phyloP scores from a whole-genome alignment of 2,888 invertebrate species.

The Sialis lutaria region DNA sequence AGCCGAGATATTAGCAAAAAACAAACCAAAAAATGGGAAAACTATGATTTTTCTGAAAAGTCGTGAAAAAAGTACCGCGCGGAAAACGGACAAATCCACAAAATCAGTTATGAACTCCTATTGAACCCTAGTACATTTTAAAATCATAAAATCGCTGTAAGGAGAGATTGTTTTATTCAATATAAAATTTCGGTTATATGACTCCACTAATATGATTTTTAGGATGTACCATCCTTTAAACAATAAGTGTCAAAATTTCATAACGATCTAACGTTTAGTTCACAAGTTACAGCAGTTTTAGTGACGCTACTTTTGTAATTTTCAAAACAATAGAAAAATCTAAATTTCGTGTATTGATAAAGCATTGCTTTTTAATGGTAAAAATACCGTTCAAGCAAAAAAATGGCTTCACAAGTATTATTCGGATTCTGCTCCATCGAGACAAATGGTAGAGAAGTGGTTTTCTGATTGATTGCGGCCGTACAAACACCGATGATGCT shows the following conservation, averaged over 20 bases:
- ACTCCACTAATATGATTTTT: not conserved
- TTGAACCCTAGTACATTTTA: too few relatives aligned
- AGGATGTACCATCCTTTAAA: not conserved
- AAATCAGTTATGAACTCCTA: too few relatives aligned
- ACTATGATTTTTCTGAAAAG: too few relatives aligned
- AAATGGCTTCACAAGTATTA: constrained; percentile 10
- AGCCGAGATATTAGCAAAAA: too few relatives aligned
- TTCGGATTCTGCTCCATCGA: constrained; percentile 10
- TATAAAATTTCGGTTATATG: too few relatives aligned
- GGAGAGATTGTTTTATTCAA: too few relatives aligned
- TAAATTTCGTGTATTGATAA: constrained; percentile 8
- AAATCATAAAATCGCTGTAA: too few relatives aligned
- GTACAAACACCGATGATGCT: constrained; percentile 6
- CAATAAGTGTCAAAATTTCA: not conserved
- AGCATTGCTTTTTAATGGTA: constrained; percentile 10
- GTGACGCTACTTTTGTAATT: constrained; percentile 8
- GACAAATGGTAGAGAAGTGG: constrained; percentile 9
- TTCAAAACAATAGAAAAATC: constrained; percentile 7
- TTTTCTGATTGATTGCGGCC: constrained; percentile 8
- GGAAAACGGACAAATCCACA: too few relatives aligned
- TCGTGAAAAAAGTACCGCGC: too few relatives aligned
- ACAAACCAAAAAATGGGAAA: too few relatives aligned
- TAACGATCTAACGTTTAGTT: constrained; percentile 3
- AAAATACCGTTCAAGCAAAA: constrained; percentile 8
- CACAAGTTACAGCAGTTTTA: constrained; percentile 2